Evolutionary conservation across 2,113 vertebrate species (phyloP).

Genomic region (Hylia prasina): DNA sequence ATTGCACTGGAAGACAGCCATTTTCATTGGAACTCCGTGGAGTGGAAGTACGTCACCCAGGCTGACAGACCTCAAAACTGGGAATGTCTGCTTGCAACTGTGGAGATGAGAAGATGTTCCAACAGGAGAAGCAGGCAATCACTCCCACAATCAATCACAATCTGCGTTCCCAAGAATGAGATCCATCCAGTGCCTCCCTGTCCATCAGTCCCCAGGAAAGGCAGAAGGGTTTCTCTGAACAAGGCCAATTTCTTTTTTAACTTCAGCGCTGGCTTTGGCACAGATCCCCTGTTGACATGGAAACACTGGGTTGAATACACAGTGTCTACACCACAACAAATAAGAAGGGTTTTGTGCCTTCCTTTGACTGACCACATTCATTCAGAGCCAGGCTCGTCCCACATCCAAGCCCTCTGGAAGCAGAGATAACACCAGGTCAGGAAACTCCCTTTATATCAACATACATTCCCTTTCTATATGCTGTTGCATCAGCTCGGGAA

Average conservation of each 20-base stretch:
- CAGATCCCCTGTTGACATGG: constrained; percentile 23
- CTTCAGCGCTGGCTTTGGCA: constrained; percentile 7
- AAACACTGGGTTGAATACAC: constrained; percentile 19
- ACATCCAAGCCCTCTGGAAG: background rate
- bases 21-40: background rate
- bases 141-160: background rate
- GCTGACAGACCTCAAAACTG: background rate
- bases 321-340: constrained; percentile 6
- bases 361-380: background rate
- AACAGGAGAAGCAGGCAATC: background rate
- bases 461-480: background rate
- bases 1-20: background rate
- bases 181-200: background rate
- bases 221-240: background rate
- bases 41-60: background rate
- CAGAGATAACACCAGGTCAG: background rate
- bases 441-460: background rate
- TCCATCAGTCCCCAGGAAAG: background rate
- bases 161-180: background rate
- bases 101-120: background rate
- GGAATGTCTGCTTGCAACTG: background rate
- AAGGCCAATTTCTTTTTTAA: background rate
- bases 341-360: constrained; percentile 9
- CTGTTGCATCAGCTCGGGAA: background rate
- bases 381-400: background rate